Evolutionary conservation across 1,140 invertebrate genomes (phyloP), one percentile per base, ranked within the genome.

Genomic region (Paracyclopina nana): DNA sequence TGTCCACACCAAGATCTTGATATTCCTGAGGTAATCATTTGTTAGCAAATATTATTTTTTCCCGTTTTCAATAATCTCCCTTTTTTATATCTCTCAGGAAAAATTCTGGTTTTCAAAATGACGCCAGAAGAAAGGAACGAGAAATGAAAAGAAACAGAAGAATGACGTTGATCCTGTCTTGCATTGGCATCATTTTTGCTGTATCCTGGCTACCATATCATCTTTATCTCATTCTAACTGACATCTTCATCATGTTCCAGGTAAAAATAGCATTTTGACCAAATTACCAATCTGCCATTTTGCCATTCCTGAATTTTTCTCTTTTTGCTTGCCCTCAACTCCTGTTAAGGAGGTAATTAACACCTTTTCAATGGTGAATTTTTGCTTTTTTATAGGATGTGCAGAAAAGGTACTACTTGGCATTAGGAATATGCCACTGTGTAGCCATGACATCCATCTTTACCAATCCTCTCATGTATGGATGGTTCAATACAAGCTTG

Each of bases 181-280:
- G 58, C 30, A 65, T 72, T 22, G 65, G 66, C 0, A 52, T 67
- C 5, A 57, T 68, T 5, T 71, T 68, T 57, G 65, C 64, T 1
- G 53, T 68, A 52, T 71, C 56, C 59, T 74, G 57, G 72, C 57
- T 75, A 3, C 73, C 72, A 0, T 62, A 70, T 52, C 70, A 71
- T 22, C 58, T 73, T n/a, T 48, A 48, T 27, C 25, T 48, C 12
- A 48, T 48, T 29, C 14, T 48, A 12, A 48, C 28, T 29, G 45
- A 28, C 25, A 25, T 48, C 29, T 48, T 38, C 34, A 38, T n/a
- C 9, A 16, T 38, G 9, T 38, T 38, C 8, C 34, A 38, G 20
- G 34, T 38, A 38, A 9, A 20, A 16, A 9, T 31, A 43, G 42
- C 18, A 48, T 58, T 9, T 59, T 66, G 26, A 44, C 53, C 1